Evolutionary conservation across 1,140 invertebrate species (phyloP), one percentile per base, ranked within the genome.

Genomic region (Eriosoma lanigerum): DNA sequence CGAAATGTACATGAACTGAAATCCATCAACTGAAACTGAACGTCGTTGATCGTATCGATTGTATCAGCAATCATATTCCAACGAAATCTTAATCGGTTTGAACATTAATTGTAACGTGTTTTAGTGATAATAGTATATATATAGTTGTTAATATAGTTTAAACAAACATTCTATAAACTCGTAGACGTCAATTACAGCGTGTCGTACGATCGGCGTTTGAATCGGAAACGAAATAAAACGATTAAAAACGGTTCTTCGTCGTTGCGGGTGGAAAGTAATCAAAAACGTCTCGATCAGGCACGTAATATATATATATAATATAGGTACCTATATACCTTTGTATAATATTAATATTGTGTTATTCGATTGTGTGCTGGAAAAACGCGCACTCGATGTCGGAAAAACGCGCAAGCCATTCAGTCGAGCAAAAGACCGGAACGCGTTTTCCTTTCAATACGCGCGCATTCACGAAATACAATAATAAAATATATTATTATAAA

Each of bases 151-250:
- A 48, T 48, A 44, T 38, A 64, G 6, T 24, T 4, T 24, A 17
- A 46, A 9, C 12, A n/a, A 24, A 68, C n/a, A n/a, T 3, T 0
- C 8, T 21, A 12, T 9, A 12, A n/a, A 24, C 38, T 68, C 24
- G 64, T 68, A 12, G 64, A 68, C 64, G 38, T 68, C 38, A 68
- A 68, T 68, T 68, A 46, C 64, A 68, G 38, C 3, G 46, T 15
- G 4, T n/a, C 26, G 8, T 64, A 15, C n/a, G 17, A 13, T 54
- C 9, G n/a, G n/a, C 8, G 17, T 21, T 64, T 44, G 32, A 38
- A 64, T 21, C 12, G 19, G 19, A 0, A 38, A 64, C 29, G 29
- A 44, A 64, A 64, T 64, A 64, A 64, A 38, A 44, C 62, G 62
- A 64, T 64, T 64, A 38, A 64, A 29, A 64, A 64, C 32, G 5